Evolutionary conservation across 2,797 vertebrate species (phyloP).

Genomic region (Rhodeus uyekii): DNA sequence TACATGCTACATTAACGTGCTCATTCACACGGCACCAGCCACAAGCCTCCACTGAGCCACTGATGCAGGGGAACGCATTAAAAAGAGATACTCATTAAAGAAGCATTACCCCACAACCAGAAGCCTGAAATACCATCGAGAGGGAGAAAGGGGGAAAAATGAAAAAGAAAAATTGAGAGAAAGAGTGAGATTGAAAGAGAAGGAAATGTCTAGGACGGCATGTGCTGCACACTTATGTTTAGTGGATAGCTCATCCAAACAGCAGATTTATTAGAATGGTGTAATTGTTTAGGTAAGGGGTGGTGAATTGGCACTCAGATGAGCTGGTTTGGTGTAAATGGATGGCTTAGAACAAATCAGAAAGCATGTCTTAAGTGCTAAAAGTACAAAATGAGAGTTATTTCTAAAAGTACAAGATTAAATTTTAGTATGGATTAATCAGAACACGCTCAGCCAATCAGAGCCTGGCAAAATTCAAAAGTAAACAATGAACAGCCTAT

Average conservation of each 20-base stretch:
- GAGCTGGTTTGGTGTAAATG: slow-evolving; percentile 41
- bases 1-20: slow-evolving; percentile 64
- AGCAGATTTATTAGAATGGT: slow-evolving; percentile 38
- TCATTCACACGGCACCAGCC: slow-evolving; percentile 57
- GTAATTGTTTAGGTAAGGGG: slow-evolving; percentile 50
- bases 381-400: background rate
- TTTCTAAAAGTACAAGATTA: background rate
- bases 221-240: slow-evolving; percentile 49
- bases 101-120: slow-evolving; percentile 57
- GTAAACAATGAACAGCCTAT: background rate
- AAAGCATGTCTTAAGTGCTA: background rate
- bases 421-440: background rate
- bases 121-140: slow-evolving; percentile 49
- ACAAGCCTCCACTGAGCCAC: slow-evolving; percentile 47
- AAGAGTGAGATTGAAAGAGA: slow-evolving; percentile 32
- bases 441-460: background rate
- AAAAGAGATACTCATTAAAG: slow-evolving; percentile 68
- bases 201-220: slow-evolving; percentile 26
- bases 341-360: slow-evolving; percentile 11
- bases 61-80: slow-evolving; percentile 57
- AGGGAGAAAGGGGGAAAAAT: slow-evolving; percentile 11
- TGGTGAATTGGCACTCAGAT: slow-evolving; percentile 29
- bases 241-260: slow-evolving; percentile 46
- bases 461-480: background rate
- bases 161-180: slow-evolving; percentile 37